These are phyloP conservation scores for Thalassarche chlororhynchos DNA, from an alignment of 2,113 vertebrate genomes.

Conservation along the genomic window DNA sequence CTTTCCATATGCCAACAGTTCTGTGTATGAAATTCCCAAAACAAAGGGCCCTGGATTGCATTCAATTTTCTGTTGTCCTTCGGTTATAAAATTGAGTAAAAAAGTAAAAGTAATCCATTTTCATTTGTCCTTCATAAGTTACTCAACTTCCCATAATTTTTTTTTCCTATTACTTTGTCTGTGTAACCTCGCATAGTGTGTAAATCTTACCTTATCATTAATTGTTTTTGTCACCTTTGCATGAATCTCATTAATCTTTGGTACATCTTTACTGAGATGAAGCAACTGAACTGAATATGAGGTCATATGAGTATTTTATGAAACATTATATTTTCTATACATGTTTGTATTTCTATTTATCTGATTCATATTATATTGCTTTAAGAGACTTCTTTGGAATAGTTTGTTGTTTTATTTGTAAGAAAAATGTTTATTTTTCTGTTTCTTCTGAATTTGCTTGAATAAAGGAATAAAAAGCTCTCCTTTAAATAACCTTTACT, in stretches of 20 bases:
- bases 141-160: neutral
- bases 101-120: neutral
- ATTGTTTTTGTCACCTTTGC: neutral
- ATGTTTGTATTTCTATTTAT: neutral
- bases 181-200: neutral
- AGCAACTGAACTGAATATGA: neutral
- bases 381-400: neutral
- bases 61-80: neutral
- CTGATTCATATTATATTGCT: neutral
- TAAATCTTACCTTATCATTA: conserved; percentile 8
- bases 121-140: neutral
- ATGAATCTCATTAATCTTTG: conserved; percentile 24
- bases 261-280: neutral
- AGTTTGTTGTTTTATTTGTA: neutral
- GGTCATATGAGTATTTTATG: neutral
- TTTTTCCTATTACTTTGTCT: neutral
- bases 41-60: neutral
- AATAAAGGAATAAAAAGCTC: neutral
- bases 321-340: neutral
- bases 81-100: neutral
- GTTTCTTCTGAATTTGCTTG: neutral
- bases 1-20: neutral
- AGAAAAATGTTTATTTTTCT: neutral
- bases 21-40: neutral
- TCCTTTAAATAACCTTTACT: neutral